Evolutionary conservation across 64 coral and sea anemone genomes (phyloP), one percentile per base, ranked within the genome.

Genomic region (Pocillopora damicornis): DNA sequence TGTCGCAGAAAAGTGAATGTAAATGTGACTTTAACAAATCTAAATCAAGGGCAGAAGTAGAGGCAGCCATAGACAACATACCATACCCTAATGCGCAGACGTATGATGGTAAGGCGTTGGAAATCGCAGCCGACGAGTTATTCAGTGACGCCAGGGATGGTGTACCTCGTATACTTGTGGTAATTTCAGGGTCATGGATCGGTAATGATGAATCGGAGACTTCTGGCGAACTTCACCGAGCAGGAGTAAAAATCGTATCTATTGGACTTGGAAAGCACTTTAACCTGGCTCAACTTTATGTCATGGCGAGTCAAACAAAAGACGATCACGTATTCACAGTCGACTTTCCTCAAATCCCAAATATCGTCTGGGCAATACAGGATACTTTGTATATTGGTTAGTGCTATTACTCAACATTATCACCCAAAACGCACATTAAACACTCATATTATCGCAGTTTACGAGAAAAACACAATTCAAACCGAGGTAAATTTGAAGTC

Each of bases 211-310:
- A 80, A 20, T 37, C 81, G 9, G 81, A 89, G 59, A 76, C 88
- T 23, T 79, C 76, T 45, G 71, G 81, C 8, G 65, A 80, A 45
- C 59, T 89, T 25, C 68, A 35, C 23, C 11, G 73, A 13, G 37
- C 22, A 15, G 88, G 88, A 17, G 88, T 89, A 0, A 25, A 42
- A 23, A 89, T 89, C 34, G 11, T 89, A 3, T 66, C 77, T 0
- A 26, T 89, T 34, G 88, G 88, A 80, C 63, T 89, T 18, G 88
- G 88, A 61, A 81, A 69, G 13, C 65, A 79, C 38, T 89, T 59
- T 57, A 66, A 89, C 51, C 16, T 63, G 57, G 30, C 64, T 17
- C 76, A 89, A 78, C 58, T 89, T 30, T 79, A 80, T 18, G 76
- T 17, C 23, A 89, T 89, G 26, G 76, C 88, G 17, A 74, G 60